Percentiles rank a stretch among this genome's conserved stretches.
phyloP scores from a whole-genome alignment of 2,888 invertebrate genomes.

The Peribatodes rhomboidaria region DNA sequence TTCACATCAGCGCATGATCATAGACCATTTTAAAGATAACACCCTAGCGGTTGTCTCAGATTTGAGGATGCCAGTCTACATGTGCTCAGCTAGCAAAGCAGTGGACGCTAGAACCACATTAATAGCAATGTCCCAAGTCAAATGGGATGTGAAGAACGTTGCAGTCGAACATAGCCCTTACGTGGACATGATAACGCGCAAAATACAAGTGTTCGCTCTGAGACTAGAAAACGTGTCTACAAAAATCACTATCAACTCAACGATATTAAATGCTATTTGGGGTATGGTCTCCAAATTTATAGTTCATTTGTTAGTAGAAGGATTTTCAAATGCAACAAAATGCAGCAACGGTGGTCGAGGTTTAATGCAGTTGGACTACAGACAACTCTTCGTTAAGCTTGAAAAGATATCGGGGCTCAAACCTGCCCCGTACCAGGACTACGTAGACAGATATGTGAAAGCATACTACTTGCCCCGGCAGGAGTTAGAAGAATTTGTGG shows the following conservation, averaged over 20 bases:
- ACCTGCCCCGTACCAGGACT: constrained; percentile 95
- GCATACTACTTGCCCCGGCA: constrained; percentile 97
- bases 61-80: constrained; percentile 94
- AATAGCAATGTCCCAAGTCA: constrained; percentile 95
- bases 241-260: constrained; percentile 90
- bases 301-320: constrained; percentile 96
- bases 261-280: constrained; percentile 92
- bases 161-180: constrained; percentile 97
- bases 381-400: constrained; percentile 96
- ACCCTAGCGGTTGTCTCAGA: constrained; percentile 91
- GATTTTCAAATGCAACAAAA: constrained; percentile 95
- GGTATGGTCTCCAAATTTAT: constrained; percentile 94
- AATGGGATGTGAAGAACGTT: constrained; percentile 98
- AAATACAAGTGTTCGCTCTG: constrained; percentile 92
- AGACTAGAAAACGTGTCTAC: constrained; percentile 91
- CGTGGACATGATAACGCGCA: constrained; percentile 91
- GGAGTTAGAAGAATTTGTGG: constrained; percentile 95
- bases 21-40: constrained; percentile 91
- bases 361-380: constrained; percentile 98
- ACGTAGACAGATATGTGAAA: constrained; percentile 98
- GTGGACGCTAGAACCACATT: constrained; percentile 92
- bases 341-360: constrained; percentile 98
- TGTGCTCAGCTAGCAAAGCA: constrained; percentile 92
- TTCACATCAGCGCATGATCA: constrained; percentile 88
- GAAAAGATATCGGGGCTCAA: constrained; percentile 94